Conservation (phyloP, 1,140 invertebrate species). For the Pogonomyrmex barbatus region DNA sequence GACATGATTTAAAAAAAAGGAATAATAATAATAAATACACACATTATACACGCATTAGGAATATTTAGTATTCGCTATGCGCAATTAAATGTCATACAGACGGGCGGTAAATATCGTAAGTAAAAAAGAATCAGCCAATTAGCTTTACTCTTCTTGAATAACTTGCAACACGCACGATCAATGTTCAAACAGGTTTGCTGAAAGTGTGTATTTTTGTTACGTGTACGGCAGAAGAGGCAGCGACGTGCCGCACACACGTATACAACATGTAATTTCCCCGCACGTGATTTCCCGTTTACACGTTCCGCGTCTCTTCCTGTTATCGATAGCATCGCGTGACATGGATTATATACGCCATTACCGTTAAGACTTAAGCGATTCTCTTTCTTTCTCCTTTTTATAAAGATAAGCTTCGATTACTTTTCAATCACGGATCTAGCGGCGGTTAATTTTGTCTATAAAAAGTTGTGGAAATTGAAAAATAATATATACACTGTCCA, state of each 20-base stretch:
- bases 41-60: background rate
- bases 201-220: constrained; percentile 58
- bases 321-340: constrained; percentile 20
- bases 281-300: constrained; percentile 24
- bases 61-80: constrained; percentile 39
- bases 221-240: constrained; percentile 15
- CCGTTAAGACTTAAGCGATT: constrained; percentile 18
- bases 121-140: constrained; percentile 37
- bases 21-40: background rate
- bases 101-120: constrained; percentile 16
- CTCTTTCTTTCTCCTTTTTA: background rate
- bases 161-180: constrained; percentile 48
- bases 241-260: background rate
- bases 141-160: constrained; percentile 42
- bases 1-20: background rate
- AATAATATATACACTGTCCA: constrained; percentile 52
- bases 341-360: background rate
- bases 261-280: background rate
- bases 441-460: constrained; percentile 29
- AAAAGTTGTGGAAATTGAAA: constrained; percentile 37
- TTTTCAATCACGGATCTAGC: constrained; percentile 21
- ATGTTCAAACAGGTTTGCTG: constrained; percentile 53
- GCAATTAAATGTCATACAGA: constrained; percentile 34
- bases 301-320: constrained; percentile 46
- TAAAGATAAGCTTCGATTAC: constrained; percentile 25